Percentiles rank a stretch among this genome's conserved stretches.
Conservation (phyloP, 1,140 invertebrate species). For the Hesperophylax magnus region DNA sequence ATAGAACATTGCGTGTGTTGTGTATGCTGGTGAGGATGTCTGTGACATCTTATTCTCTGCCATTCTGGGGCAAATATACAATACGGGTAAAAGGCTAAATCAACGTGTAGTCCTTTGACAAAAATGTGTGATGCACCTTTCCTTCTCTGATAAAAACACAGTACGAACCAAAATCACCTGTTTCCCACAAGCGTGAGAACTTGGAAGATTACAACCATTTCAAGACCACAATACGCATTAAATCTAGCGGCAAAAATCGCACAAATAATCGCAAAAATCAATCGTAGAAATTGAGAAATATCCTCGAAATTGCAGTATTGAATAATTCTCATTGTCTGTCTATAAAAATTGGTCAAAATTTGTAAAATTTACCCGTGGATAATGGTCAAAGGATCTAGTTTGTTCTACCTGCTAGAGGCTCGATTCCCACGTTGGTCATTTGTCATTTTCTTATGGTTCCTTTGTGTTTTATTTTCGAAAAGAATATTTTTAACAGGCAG, state of each 20-base stretch:
- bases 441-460: constrained; percentile 39
- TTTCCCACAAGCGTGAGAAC: not conserved
- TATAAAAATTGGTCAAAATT: too few relatives aligned
- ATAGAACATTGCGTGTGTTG: too few relatives aligned
- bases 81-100: too few relatives aligned
- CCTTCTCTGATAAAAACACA: not conserved
- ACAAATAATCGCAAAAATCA: not conserved
- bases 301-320: not conserved
- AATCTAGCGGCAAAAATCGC: not conserved
- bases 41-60: too few relatives aligned
- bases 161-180: not conserved
- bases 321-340: not conserved
- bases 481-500: constrained; percentile 3
- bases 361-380: not conserved
- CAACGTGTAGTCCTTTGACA: not conserved
- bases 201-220: not conserved
- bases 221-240: not conserved
- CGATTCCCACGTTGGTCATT: constrained; percentile 44
- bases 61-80: too few relatives aligned
- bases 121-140: not conserved
- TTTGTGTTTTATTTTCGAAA: not conserved
- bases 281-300: not conserved
- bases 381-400: not conserved
- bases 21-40: too few relatives aligned
- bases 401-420: constrained; percentile 30